Evolutionary conservation across 2,888 invertebrate species (phyloP).

Genomic region (Caenorhabditis macrosperma): DNA sequence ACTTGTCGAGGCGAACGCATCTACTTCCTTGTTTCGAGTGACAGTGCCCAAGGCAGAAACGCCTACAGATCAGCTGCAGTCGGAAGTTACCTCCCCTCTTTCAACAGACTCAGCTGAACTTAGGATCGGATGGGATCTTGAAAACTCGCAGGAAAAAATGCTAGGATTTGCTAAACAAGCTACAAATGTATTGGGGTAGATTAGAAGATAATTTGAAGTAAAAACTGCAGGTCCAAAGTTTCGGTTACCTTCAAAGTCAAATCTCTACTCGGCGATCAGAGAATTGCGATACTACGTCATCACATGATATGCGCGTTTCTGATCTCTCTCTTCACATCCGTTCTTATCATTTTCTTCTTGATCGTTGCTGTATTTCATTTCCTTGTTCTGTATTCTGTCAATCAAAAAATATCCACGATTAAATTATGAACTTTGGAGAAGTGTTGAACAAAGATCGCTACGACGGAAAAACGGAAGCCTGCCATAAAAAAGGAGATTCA

Average conservation of each 20-base stretch:
- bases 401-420: slow-evolving; percentile 16
- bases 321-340: slow-evolving; percentile 31
- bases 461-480: too few species aligned
- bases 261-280: too few species aligned
- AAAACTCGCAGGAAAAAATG: too few species aligned
- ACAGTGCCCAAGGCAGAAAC: slow-evolving; percentile 13
- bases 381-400: slow-evolving; percentile 30
- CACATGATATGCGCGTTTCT: slow-evolving; percentile 34
- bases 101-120: slow-evolving; percentile 15
- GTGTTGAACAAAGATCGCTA: not conserved
- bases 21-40: slow-evolving; percentile 7
- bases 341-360: slow-evolving; percentile 51
- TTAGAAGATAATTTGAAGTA: too few species aligned
- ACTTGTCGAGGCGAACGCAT: not conserved
- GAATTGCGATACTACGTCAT: slow-evolving; percentile 43
- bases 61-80: too few species aligned
- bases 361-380: slow-evolving; percentile 35
- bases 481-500: too few species aligned
- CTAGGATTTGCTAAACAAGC: too few species aligned
- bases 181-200: too few species aligned
- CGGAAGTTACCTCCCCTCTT: too few species aligned
- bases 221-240: too few species aligned
- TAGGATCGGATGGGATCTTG: not conserved
- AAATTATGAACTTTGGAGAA: not conserved
- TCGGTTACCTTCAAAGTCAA: too few species aligned